Evolutionary conservation across 2,888 invertebrate species (phyloP).

Genomic region (Troides helena): DNA sequence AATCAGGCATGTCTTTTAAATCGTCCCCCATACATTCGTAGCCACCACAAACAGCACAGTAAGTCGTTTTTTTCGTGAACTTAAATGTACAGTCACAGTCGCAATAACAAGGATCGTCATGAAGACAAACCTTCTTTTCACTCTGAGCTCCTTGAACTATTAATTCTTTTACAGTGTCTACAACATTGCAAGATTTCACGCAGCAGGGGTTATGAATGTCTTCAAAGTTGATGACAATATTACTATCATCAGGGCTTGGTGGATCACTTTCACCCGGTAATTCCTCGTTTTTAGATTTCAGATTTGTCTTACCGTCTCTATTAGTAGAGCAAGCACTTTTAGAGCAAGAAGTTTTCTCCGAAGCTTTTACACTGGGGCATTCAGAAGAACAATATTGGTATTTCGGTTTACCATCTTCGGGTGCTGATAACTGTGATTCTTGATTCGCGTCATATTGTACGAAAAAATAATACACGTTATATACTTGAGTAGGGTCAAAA

Average conservation of each 20-base stretch:
- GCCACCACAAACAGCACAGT: slow-evolving; percentile 69
- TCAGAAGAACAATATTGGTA: slow-evolving; percentile 52
- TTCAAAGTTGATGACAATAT: slow-evolving; percentile 54
- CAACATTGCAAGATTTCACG: slow-evolving; percentile 61
- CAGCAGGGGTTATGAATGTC: slow-evolving; percentile 64
- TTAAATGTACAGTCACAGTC: slow-evolving; percentile 69
- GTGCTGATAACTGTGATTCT: slow-evolving; percentile 36
- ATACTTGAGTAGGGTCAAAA: slow-evolving; percentile 43
- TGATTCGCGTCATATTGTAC: slow-evolving; percentile 60
- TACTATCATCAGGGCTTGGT: slow-evolving; percentile 67
- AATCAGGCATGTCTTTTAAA: slow-evolving; percentile 56
- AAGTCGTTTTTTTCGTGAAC: slow-evolving; percentile 64
- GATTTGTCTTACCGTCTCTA: slow-evolving; percentile 1
- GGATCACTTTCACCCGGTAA: slow-evolving; percentile 34
- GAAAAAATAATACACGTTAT: slow-evolving; percentile 67
- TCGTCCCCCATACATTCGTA: slow-evolving; percentile 69
- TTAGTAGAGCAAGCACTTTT: slow-evolving; percentile 48
- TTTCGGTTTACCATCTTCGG: slow-evolving; percentile 39
- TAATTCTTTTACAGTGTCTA: slow-evolving; percentile 64
- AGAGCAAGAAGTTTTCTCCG: slow-evolving; percentile 52
- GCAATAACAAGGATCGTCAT: slow-evolving; percentile 59
- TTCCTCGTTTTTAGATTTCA: slow-evolving; percentile 39
- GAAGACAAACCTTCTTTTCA: slow-evolving; percentile 40
- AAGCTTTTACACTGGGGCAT: slow-evolving; percentile 53
- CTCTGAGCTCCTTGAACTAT: slow-evolving; percentile 51